Evolutionary conservation across 2,113 vertebrate genomes (phyloP).

Genomic region (Chaenogobius annularis): DNA sequence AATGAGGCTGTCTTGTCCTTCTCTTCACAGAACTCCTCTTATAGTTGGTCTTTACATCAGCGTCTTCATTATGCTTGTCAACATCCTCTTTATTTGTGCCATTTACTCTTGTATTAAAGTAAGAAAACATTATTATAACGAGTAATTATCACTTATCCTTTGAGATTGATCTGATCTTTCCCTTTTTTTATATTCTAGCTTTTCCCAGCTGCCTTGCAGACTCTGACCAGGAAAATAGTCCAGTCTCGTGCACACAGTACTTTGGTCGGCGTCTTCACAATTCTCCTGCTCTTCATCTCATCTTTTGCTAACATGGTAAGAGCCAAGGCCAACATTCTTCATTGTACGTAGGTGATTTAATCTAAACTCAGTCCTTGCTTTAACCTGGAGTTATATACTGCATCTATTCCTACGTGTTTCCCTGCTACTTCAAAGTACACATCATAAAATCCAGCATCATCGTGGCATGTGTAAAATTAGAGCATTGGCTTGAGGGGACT

Average conservation of each 20-base stretch:
- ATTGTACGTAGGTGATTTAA: no score
- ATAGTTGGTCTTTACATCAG: slow-evolving; percentile 85
- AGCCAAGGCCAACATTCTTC: slow-evolving; percentile 3
- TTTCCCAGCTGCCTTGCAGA: slow-evolving; percentile 84
- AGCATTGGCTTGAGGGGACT: neutral
- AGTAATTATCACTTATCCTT: neutral
- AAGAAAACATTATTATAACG: slow-evolving; percentile 42
- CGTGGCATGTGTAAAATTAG: slow-evolving; percentile 15
- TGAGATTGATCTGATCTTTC: slow-evolving; percentile 34
- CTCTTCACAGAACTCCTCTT: slow-evolving; percentile 79
- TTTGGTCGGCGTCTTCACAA: slow-evolving; percentile 83
- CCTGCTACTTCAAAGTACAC: neutral
- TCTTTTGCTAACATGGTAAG: slow-evolving; percentile 92
- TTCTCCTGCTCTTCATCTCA: slow-evolving; percentile 89
- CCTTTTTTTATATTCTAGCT: slow-evolving; percentile 68
- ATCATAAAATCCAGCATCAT: slow-evolving; percentile 16
- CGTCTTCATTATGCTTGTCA: slow-evolving; percentile 84
- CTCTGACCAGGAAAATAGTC: slow-evolving; percentile 85
- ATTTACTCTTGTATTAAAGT: slow-evolving; percentile 92
- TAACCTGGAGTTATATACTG: neutral
- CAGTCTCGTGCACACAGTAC: slow-evolving; percentile 90
- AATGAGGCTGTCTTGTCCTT: slow-evolving; percentile 37
- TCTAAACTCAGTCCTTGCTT: neutral
- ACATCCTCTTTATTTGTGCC: slow-evolving; percentile 87
- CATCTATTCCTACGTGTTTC: neutral